These are phyloP conservation scores for Heliconius hermathena DNA, from an alignment of 1,140 invertebrate genomes.

Conservation along the genomic window DNA sequence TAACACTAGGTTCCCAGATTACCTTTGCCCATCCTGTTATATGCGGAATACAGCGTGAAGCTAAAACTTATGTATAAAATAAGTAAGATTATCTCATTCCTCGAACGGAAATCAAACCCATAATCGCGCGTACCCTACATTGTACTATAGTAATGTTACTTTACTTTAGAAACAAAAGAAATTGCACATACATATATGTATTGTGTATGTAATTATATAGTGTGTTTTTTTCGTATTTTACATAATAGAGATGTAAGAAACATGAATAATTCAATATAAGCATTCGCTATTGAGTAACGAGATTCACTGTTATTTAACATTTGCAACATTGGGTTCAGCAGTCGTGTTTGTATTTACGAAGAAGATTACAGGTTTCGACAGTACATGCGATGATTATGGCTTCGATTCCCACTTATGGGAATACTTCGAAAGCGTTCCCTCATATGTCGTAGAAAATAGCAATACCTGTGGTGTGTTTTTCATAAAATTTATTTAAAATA, in stretches of 20 bases:
- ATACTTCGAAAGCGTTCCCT: too few species aligned
- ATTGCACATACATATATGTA: not conserved
- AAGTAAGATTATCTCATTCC: too few species aligned
- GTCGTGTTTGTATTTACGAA: not conserved
- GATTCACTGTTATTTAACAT: not conserved
- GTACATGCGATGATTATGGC: not conserved
- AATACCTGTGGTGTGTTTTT: too few species aligned
- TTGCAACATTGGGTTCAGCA: not conserved
- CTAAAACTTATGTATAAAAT: too few species aligned
- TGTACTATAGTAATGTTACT: too few species aligned
- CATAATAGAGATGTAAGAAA: constrained; percentile 8
- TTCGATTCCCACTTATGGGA: not conserved
- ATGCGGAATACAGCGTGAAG: not conserved
- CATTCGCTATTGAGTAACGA: not conserved
- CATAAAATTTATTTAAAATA: too few species aligned
- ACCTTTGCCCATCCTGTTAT: not conserved
- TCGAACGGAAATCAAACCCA: too few species aligned
- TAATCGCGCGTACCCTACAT: too few species aligned
- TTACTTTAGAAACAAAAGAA: not conserved
- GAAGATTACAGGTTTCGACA: not conserved
- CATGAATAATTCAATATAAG: not conserved
- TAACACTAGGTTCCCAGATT: not conserved
- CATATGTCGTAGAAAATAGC: too few species aligned
- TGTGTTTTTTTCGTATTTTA: not conserved
- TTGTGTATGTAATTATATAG: not conserved